Evolutionary conservation across 1,140 invertebrate genomes (phyloP).

Genomic region (Elysia chlorotica): DNA sequence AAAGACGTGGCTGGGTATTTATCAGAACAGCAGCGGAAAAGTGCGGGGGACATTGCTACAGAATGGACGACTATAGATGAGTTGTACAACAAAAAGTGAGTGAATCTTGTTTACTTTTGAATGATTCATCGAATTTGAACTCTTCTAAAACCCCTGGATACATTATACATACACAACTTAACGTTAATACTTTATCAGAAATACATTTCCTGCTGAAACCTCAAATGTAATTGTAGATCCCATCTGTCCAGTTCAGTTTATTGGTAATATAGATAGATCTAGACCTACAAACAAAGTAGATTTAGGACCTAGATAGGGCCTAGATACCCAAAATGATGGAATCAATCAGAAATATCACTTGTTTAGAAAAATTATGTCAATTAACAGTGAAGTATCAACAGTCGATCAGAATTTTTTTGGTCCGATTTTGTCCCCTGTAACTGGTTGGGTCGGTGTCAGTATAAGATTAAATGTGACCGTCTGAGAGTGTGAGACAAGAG

Average conservation of each 20-base stretch:
- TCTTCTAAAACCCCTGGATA: not conserved
- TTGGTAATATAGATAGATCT: too few relatives aligned
- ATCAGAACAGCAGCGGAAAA: conserved; percentile 56
- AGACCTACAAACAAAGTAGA: too few relatives aligned
- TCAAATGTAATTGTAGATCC: not conserved
- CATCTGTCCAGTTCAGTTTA: not conserved
- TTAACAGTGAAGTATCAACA: too few relatives aligned
- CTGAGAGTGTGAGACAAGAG: too few relatives aligned
- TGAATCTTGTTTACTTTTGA: not conserved
- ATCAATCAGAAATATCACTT: too few relatives aligned
- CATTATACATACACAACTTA: not conserved
- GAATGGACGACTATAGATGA: conserved; percentile 55
- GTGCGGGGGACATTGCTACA: conserved; percentile 45
- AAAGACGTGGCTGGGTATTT: conserved; percentile 54
- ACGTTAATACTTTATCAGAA: not conserved
- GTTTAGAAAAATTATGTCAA: too few relatives aligned
- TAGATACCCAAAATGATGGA: too few relatives aligned
- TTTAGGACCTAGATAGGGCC: too few relatives aligned
- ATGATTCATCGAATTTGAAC: not conserved
- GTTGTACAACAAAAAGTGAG: conserved; percentile 56
- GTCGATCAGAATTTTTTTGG: too few relatives aligned
- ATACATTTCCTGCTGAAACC: not conserved
- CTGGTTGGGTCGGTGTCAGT: too few relatives aligned
- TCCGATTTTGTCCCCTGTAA: too few relatives aligned
- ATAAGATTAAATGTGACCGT: too few relatives aligned